Evolutionary conservation across 1,140 invertebrate species (phyloP).

Genomic region (Cherax destructor): DNA sequence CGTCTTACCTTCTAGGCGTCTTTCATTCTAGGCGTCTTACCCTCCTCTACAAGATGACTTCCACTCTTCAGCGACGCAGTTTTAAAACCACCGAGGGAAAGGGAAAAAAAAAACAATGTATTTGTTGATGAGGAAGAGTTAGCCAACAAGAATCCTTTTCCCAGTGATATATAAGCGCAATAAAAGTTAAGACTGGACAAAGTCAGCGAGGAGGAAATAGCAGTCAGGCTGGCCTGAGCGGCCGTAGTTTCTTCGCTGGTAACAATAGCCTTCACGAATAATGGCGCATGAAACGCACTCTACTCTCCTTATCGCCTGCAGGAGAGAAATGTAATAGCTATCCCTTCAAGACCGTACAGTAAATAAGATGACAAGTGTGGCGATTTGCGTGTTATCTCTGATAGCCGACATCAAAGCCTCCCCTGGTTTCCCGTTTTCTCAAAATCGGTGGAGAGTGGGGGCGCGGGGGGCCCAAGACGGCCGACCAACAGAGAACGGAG

Average conservation of each 20-base stretch:
- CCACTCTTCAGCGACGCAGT: neutral
- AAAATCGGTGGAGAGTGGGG: constrained; percentile 47
- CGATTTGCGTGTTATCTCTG: constrained; percentile 63
- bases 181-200: constrained; percentile 45
- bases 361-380: constrained; percentile 68
- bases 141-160: constrained; percentile 43
- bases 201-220: constrained; percentile 53
- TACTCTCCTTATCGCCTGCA: constrained; percentile 53
- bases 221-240: constrained; percentile 17
- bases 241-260: constrained; percentile 48
- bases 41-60: neutral
- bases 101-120: neutral
- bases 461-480: constrained; percentile 55
- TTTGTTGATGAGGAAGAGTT: constrained; percentile 47
- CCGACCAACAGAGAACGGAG: constrained; percentile 55
- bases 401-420: constrained; percentile 65
- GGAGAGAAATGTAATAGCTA: constrained; percentile 65
- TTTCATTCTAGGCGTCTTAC: neutral
- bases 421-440: constrained; percentile 67
- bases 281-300: constrained; percentile 51
- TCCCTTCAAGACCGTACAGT: constrained; percentile 64
- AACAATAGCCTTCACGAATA: constrained; percentile 62
- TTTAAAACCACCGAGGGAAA: neutral
- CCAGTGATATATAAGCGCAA: constrained; percentile 49
- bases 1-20: no score